A percentile compares a stretch with the other conserved stretches of the same genome.
These are phyloP conservation scores for Phyllotreta striolata DNA, from an alignment of 2,888 invertebrate species.

Conservation along the genomic window DNA sequence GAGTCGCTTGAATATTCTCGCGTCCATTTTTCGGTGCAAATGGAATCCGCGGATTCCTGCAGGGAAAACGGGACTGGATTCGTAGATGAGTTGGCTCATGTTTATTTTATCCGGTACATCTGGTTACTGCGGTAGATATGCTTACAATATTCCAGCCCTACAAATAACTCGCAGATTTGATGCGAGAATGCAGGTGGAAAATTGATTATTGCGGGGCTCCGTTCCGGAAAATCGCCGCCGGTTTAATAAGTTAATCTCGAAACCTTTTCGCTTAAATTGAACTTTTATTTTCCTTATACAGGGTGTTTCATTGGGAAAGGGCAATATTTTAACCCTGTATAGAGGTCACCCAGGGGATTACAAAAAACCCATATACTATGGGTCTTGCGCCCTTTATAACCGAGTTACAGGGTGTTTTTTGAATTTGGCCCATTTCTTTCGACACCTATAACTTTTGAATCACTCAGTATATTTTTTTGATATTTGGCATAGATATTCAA, in stretches of 20 bases:
- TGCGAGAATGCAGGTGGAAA: too few relatives aligned
- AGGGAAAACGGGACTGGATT: constrained; percentile 9
- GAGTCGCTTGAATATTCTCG: constrained; percentile 7
- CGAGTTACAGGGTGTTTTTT: too few relatives aligned
- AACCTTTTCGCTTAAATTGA: neutral
- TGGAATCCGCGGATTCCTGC: constrained; percentile 9
- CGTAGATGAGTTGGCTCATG: constrained; percentile 12
- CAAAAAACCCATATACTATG: too few relatives aligned
- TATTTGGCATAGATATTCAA: too few relatives aligned
- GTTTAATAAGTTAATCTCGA: neutral
- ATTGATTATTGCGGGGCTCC: neutral
- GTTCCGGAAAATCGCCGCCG: neutral
- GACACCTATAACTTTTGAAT: too few relatives aligned
- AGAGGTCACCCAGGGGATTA: too few relatives aligned
- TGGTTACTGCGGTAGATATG: constrained; percentile 16
- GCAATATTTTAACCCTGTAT: too few relatives aligned
- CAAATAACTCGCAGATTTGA: too few relatives aligned
- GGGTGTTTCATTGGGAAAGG: neutral
- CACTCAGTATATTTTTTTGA: too few relatives aligned
- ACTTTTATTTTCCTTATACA: neutral
- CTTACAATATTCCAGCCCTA: too few relatives aligned
- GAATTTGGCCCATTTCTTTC: too few relatives aligned
- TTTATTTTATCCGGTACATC: constrained; percentile 18
- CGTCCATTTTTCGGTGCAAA: constrained; percentile 9
- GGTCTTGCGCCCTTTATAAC: too few relatives aligned